Base-by-base conservation (phyloP, 1,140 invertebrate species). In the Drosophila jambulina region DNA sequence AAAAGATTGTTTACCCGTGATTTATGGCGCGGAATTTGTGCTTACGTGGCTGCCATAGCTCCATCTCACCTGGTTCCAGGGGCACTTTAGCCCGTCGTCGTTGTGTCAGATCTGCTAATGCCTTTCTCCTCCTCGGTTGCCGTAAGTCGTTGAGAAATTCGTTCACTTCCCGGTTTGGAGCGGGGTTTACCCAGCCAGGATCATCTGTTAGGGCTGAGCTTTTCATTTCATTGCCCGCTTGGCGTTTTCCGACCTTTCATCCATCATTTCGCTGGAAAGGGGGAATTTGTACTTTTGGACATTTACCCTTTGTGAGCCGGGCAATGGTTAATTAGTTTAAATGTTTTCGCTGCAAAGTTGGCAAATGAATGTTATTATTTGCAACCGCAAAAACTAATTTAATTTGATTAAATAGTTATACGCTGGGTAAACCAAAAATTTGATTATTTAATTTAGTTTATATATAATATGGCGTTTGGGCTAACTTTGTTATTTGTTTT, bases 11-110 rank as follows among this genome's bases (percentile, higher is more conserved):
- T 76, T 82, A 82, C 63, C 60, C 83, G 79, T 86, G 83, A 86
- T 86, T 86, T 86, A 86, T 86, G 83, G 83, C 83, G 76, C 76
- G 83, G 79, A 87, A 87, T 86, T 80, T 82, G 77, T 85, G 83
- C 80, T 87, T 76, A 87, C 79, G 75, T 76, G 75, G 83, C 62
- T 56, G 65, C 77, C 36, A 23, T 38, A 40, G 42, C 59, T 48
- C 21, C 80, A 68, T 42, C 80, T 59, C 59, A 61, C 75, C 53
- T 69, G 60, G 59, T 63, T 48, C 69, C 61, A 21, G 23, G 17
- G 59, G 56, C 60, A 59, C 63, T 79, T 77, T 77, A 51, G 54
- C 38, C 60, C 48, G 61, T 65, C 72, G 53, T 65, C 75, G 48
- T 76, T 43, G 38, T 75, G 58, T 77, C 61, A 60, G 53, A 59